phyloP scores from a whole-genome alignment of 2,797 vertebrate genomes.

The Avahi laniger region DNA sequence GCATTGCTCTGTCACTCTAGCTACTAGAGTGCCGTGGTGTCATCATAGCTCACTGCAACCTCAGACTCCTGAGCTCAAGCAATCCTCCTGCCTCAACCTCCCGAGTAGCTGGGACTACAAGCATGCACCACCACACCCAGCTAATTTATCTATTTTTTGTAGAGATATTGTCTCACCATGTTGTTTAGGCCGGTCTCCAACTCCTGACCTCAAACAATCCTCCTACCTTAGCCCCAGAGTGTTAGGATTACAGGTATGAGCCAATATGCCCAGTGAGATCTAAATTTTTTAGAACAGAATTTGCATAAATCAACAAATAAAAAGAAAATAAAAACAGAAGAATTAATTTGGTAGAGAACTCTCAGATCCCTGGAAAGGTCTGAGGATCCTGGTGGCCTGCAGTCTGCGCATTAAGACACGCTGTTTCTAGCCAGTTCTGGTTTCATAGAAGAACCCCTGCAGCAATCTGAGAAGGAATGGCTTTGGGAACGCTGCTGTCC shows the following conservation, averaged over 20 bases:
- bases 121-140: accelerated
- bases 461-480: not conserved
- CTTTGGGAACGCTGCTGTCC: not conserved
- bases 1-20: not conserved
- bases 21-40: not conserved
- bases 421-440: not conserved
- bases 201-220: not conserved
- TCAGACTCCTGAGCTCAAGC: not conserved
- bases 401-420: accelerated
- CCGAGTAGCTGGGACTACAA: not conserved
- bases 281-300: not conserved
- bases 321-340: not conserved
- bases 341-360: not conserved
- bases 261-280: not conserved
- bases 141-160: not conserved
- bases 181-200: not conserved
- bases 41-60: not conserved
- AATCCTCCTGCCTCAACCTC: not conserved
- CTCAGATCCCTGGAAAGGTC: not conserved
- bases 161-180: not conserved
- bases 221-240: not conserved
- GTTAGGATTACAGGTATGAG: not conserved
- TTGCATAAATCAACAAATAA: not conserved
- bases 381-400: not conserved
- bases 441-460: not conserved